These are phyloP conservation scores for Strigamia transsilvanica DNA, from an alignment of 2,888 invertebrate genomes.

Conservation along the genomic window DNA sequence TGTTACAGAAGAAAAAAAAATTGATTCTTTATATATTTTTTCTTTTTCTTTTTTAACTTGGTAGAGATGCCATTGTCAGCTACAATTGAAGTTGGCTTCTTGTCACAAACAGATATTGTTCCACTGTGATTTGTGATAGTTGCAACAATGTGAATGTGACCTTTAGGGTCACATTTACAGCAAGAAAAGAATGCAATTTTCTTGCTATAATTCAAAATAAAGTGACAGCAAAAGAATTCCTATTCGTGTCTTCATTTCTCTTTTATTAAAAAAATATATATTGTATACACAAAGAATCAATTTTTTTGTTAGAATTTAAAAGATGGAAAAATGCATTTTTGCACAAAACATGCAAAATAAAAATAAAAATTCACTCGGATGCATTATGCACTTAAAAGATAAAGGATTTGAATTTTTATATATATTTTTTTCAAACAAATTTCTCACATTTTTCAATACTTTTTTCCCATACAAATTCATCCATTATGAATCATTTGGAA, in stretches of 20 bases:
- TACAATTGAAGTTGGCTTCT: constrained; percentile 34
- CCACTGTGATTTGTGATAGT: constrained; percentile 9
- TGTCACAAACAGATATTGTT: constrained; percentile 28
- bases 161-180: constrained; percentile 1
- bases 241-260: not conserved
- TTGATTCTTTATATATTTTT: not conserved
- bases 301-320: not conserved
- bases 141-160: constrained; percentile 35
- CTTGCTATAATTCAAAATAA: constrained; percentile 1
- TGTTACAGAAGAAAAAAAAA: too few species aligned
- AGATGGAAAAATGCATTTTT: not conserved
- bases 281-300: not conserved
- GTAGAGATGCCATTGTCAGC: constrained; percentile 11
- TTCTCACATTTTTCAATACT: not conserved
- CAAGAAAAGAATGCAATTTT: constrained; percentile 28
- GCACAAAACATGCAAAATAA: not conserved
- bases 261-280: constrained; percentile 28
- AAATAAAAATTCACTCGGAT: not conserved
- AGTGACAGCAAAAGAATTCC: constrained; percentile 9
- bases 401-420: not conserved
- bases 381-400: constrained; percentile 20
- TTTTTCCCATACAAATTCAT: not conserved
- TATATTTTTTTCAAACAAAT: not conserved
- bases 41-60: not conserved
- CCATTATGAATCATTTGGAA: not conserved